Percentiles rank a stretch among this genome's conserved stretches.
Evolutionary conservation across 2,113 vertebrate species (phyloP).

Genomic region (Isurus oxyrinchus): DNA sequence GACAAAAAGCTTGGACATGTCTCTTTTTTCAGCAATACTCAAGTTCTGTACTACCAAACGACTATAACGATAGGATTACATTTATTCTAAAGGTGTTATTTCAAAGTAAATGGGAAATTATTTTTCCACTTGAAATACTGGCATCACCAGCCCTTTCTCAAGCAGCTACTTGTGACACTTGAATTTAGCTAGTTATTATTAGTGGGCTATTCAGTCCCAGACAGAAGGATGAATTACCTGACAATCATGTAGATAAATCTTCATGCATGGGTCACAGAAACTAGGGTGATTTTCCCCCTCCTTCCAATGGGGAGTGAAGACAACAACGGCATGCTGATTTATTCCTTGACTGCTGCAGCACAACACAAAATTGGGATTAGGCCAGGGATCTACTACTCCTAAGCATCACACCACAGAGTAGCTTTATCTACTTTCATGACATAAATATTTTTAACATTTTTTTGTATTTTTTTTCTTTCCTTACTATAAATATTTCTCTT

Average conservation of each 20-base stretch:
- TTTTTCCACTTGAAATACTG: background rate
- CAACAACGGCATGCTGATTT: background rate
- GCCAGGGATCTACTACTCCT: no score
- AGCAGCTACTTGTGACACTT: background rate
- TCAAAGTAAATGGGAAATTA: background rate
- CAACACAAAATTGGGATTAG: no score
- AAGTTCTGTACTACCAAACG: no score
- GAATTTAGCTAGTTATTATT: background rate
- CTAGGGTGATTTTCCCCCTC: background rate
- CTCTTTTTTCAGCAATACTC: no score
- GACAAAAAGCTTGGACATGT: no score
- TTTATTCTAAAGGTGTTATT: background rate
- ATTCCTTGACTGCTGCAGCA: background rate
- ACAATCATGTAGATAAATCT: background rate
- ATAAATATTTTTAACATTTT: background rate
- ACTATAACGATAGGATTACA: background rate
- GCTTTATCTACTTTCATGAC: background rate
- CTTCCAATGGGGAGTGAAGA: background rate
- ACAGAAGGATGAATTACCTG: background rate
- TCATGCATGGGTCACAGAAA: background rate
- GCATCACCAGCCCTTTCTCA: background rate
- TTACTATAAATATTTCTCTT: background rate
- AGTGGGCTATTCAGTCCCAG: background rate
- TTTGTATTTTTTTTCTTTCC: background rate
- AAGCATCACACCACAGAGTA: background rate